Percentiles rank a stretch among this genome's conserved stretches.
Conservation (phyloP, 1,140 invertebrate species). For the Anastrepha ludens region DNA sequence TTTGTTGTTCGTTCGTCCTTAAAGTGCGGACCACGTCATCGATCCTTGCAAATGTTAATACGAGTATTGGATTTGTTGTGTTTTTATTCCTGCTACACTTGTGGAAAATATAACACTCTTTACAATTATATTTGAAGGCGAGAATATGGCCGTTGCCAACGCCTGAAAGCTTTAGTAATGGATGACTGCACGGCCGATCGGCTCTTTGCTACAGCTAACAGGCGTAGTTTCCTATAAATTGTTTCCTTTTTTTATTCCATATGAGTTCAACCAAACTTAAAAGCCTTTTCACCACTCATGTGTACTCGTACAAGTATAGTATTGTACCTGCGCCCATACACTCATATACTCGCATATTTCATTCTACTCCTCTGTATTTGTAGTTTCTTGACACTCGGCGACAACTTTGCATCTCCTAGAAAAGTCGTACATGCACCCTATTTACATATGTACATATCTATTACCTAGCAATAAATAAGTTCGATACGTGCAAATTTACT, state of each 20-base stretch:
- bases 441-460: no score
- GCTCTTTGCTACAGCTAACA: no score
- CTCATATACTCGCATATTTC: no score
- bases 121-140: no score
- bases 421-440: background rate
- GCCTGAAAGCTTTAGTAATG: no score
- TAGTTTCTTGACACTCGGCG: background rate
- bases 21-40: background rate
- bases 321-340: no score
- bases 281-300: constrained; percentile 1
- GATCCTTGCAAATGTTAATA: no score
- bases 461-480: constrained; percentile 32
- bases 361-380: no score
- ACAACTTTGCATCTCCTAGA: background rate
- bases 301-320: background rate
- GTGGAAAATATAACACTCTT: background rate
- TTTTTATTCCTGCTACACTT: background rate
- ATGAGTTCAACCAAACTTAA: background rate
- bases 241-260: background rate
- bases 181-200: no score
- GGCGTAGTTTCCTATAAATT: no score
- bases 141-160: no score
- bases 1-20: background rate
- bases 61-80: no score
- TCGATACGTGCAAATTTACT: constrained; percentile 39